Evolutionary conservation across 2,113 vertebrate species (phyloP), one percentile per base, ranked within the genome.

Genomic region (Pholis gunnellus): DNA sequence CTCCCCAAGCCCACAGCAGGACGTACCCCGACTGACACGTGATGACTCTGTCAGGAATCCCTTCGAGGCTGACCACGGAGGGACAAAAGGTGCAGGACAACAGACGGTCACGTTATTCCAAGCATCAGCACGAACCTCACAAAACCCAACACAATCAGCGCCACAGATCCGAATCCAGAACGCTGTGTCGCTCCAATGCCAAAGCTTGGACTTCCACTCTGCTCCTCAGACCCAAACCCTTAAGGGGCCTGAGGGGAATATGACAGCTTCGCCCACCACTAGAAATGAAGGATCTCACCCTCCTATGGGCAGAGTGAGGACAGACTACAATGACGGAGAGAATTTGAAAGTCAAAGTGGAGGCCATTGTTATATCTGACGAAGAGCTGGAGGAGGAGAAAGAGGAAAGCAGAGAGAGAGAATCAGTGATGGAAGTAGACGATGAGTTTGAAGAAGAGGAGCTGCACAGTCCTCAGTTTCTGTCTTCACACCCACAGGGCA

Each of bases 351-450:
- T 98, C 11, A 98, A 98, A 85, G 96, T 97, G 69, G 97, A 98
- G 84, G 97, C 97, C 38, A 99, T 99, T 7, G 95, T 99, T 27
- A 98, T 98, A 87, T 98, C 97, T 0, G 97, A 99, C 1, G 97
- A 98, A 75, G 97, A 99, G 78, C 75, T 96, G 0, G 97, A 93
- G 60, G 84, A 91, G 42, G 88, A 87, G 87, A 83, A 34, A 88
- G 84, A 81, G 42, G 79, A n/a, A 68, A 73, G 86, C 20, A 42
- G 65, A 17, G 91, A 92, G 3, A 70, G 78, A 31, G 93, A 94
- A 22, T 91, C 92, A 7, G 94, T 95, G 38, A 92, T 94, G 90
- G 90, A 91, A 64, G 9, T 89, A 64, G 89, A 90, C 3, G 79
- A 93, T 25, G 91, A 91, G 8, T 92, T 90, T 75, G 93, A 96